Evolutionary conservation across 37 sponge, comb jelly and placozoan species (phyloP).

Genomic region (Agelas oroides): DNA sequence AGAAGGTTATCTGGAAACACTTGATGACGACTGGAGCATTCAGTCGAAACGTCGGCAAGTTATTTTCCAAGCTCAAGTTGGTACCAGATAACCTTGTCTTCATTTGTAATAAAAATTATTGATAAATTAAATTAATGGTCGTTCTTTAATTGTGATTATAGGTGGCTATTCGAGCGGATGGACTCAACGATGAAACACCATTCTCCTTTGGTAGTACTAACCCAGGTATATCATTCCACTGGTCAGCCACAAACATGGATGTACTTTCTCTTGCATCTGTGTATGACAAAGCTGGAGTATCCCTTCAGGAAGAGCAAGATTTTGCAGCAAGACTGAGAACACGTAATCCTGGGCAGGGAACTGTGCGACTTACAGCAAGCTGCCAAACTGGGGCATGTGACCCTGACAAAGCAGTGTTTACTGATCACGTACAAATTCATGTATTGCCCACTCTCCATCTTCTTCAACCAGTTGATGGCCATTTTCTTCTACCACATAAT

Average conservation of each 20-base stretch:
- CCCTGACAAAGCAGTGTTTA: conserved; percentile 67
- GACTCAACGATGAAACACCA: conserved; percentile 79
- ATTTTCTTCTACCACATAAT: conserved; percentile 78
- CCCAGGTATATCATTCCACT: conserved; percentile 73
- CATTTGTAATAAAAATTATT: too few species aligned
- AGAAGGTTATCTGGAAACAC: too few species aligned
- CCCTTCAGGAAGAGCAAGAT: conserved; percentile 74
- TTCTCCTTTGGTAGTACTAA: conserved; percentile 72
- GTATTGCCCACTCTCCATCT: conserved; percentile 67
- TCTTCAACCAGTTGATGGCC: conserved; percentile 55
- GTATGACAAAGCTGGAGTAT: conserved; percentile 78
- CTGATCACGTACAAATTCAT: conserved; percentile 63
- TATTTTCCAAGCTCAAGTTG: too few species aligned
- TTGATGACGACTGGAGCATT: too few species aligned
- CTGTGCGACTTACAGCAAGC: conserved; percentile 34
- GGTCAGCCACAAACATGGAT: conserved; percentile 87
- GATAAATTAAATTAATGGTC: neutral
- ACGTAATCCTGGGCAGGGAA: conserved; percentile 64
- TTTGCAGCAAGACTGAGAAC: conserved; percentile 68
- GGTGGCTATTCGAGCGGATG: conserved; percentile 72
- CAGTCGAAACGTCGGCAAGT: too few species aligned
- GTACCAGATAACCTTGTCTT: too few species aligned
- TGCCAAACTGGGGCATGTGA: conserved; percentile 64
- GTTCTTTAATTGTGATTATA: neutral
- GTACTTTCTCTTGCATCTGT: conserved; percentile 71